These are phyloP conservation scores for Pelodiscus sinensis DNA, from an alignment of 2,113 vertebrate species.

Conservation along the genomic window DNA sequence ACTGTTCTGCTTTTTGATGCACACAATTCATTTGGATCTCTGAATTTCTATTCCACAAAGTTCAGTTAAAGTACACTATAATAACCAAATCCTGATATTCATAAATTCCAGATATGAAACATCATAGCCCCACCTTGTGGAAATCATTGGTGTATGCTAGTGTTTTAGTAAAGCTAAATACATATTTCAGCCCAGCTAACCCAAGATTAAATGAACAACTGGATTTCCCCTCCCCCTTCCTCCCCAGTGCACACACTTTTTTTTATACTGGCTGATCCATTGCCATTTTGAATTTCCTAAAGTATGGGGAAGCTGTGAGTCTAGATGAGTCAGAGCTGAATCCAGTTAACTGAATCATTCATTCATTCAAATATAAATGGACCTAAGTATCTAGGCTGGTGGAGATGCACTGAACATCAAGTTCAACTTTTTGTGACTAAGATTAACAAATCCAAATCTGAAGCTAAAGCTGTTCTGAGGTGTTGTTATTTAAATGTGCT, in stretches of 20 bases:
- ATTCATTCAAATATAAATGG: background rate
- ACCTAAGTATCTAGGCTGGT: background rate
- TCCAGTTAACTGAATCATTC: background rate
- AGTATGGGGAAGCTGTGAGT: background rate
- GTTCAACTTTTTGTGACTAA: background rate
- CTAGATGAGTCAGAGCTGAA: background rate
- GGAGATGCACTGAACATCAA: background rate
- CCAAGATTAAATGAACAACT: background rate
- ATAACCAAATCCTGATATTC: background rate
- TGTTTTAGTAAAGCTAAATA: background rate
- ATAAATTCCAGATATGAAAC: background rate
- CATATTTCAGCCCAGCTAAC: background rate
- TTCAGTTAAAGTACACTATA: background rate
- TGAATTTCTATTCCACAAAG: background rate
- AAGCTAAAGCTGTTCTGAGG: background rate
- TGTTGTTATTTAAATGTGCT: background rate
- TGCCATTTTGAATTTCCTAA: background rate
- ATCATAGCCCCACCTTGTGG: constrained; percentile 47
- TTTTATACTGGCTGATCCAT: background rate
- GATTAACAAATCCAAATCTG: background rate
- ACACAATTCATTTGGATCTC: background rate
- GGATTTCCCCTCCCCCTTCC: background rate
- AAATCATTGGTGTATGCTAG: background rate
- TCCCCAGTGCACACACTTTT: no score
- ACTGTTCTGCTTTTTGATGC: background rate